These are phyloP conservation scores for Nyctalus aviator DNA, from an alignment of 2,797 vertebrate species.

Conservation along the genomic window DNA sequence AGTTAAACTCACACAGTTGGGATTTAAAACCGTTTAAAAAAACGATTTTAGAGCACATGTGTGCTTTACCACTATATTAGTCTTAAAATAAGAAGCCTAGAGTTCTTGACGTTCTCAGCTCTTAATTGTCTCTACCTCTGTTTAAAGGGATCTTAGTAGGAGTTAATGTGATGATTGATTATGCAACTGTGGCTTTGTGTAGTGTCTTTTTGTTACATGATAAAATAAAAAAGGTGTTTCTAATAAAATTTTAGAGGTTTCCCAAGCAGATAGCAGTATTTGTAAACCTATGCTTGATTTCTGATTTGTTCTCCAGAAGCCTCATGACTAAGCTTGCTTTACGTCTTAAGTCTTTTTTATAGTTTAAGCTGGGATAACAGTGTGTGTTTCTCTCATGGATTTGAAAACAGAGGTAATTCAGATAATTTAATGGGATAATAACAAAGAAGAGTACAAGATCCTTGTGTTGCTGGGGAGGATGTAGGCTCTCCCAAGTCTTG, in stretches of 20 bases:
- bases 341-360: not conserved
- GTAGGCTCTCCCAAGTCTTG: not conserved
- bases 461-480: not conserved
- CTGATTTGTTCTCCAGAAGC: constrained; percentile 11
- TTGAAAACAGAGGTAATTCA: not conserved
- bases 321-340: not conserved
- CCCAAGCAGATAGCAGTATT: not conserved
- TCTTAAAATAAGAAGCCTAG: constrained; percentile 42
- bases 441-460: not conserved
- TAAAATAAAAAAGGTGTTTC: not conserved
- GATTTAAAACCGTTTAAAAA: not conserved
- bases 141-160: constrained; percentile 18
- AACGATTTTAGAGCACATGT: not conserved
- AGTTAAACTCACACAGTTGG: constrained; percentile 12
- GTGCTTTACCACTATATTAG: constrained; percentile 18
- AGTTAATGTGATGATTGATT: not conserved
- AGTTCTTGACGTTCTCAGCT: constrained; percentile 9
- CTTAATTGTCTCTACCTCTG: not conserved
- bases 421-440: constrained; percentile 8
- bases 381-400: not conserved
- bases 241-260: not conserved
- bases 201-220: constrained; percentile 36
- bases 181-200: not conserved
- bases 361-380: constrained; percentile 19
- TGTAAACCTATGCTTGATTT: constrained; percentile 13